Evolutionary conservation across 2,888 invertebrate genomes (phyloP).

Genomic region (Ormia ochracea): DNA sequence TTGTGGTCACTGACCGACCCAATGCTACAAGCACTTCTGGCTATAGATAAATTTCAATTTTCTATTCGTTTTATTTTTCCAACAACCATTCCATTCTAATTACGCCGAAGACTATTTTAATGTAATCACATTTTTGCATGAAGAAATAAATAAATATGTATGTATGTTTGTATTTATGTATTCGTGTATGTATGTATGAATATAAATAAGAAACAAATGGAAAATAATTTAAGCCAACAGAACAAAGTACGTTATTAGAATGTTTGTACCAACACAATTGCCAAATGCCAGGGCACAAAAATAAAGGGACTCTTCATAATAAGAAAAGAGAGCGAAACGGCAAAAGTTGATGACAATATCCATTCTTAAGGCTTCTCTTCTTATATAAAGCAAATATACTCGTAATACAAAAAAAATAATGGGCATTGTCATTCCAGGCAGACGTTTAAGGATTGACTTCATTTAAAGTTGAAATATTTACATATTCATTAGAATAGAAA

Average conservation of each 20-base stretch:
- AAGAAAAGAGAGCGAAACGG: neutral
- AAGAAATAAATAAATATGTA: constrained; percentile 1
- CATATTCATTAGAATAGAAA: no score
- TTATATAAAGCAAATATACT: neutral
- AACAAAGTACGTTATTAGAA: constrained; percentile 22
- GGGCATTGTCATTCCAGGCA: neutral
- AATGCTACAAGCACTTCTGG: neutral
- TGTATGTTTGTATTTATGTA: no score
- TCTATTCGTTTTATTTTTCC: neutral
- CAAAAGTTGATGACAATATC: neutral
- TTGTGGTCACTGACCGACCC: constrained; percentile 27
- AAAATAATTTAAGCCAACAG: neutral
- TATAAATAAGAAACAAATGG: neutral
- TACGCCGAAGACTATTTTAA: constrained; percentile 23
- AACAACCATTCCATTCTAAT: constrained; percentile 37
- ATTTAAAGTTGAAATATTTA: no score
- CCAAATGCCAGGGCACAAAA: neutral
- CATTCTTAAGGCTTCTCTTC: constrained; percentile 38
- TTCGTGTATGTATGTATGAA: no score
- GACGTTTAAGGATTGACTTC: neutral
- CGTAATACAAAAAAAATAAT: neutral
- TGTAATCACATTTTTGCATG: constrained; percentile 42
- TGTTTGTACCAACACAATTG: neutral
- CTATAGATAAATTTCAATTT: constrained; percentile 16
- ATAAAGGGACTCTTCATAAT: constrained; percentile 2